Evolutionary conservation across 2,797 vertebrate genomes (phyloP).

Genomic region (Acrossocheilus wenchowensis): DNA sequence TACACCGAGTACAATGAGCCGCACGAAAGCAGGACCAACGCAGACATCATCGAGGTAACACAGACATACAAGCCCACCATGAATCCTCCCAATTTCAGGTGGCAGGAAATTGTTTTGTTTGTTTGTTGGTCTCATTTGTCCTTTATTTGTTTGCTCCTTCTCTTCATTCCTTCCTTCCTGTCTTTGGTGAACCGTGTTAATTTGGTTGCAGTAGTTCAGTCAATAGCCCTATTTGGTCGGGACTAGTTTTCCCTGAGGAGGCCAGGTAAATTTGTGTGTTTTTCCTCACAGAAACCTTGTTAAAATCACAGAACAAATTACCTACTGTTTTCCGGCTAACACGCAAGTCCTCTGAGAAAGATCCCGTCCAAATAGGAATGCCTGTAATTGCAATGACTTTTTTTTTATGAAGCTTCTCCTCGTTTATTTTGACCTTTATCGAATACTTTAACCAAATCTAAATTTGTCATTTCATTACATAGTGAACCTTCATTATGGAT

Average conservation of each 20-base stretch:
- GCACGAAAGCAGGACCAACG: constrained; percentile 95
- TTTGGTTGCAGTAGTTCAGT: constrained; percentile 33
- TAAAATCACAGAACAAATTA: constrained; percentile 35
- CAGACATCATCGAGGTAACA: constrained; percentile 93
- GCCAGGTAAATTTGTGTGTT: neutral
- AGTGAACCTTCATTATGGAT: neutral
- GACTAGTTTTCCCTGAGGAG: constrained; percentile 12
- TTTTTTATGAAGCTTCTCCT: neutral
- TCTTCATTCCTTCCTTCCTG: constrained; percentile 28
- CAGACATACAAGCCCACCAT: neutral
- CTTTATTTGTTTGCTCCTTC: constrained; percentile 9
- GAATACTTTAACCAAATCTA: neutral
- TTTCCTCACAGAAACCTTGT: constrained; percentile 17
- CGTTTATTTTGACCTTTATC: constrained; percentile 31
- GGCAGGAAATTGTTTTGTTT: constrained; percentile 25
- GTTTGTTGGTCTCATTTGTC: neutral
- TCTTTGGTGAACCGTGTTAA: constrained; percentile 30
- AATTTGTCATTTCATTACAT: neutral
- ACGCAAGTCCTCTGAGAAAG: neutral
- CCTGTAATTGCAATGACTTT: neutral
- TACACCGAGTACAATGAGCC: constrained; percentile 97
- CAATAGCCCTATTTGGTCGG: constrained; percentile 10
- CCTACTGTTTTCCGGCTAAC: constrained; percentile 7
- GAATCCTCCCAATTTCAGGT: neutral
- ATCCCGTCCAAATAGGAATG: neutral